phyloP scores from a whole-genome alignment of 2,888 invertebrate species.

The Operophtera brumata region DNA sequence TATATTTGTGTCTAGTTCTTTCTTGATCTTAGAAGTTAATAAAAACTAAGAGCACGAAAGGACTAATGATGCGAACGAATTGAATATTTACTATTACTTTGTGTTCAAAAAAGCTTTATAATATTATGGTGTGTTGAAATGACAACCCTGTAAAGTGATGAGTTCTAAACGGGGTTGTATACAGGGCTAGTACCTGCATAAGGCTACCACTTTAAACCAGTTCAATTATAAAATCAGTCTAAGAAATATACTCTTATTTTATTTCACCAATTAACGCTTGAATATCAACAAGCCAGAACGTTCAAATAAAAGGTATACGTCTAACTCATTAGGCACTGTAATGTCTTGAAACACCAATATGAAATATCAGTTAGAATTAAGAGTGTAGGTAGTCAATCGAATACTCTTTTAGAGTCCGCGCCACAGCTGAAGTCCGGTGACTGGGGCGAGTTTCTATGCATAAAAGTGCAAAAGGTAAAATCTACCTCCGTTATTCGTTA shows the following conservation, averaged over 20 bases:
- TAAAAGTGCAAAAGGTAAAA: too few relatives aligned
- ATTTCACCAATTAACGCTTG: neutral
- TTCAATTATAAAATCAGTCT: neutral
- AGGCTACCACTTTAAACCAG: neutral
- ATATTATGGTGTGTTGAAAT: neutral
- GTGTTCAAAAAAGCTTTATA: conserved; percentile 27
- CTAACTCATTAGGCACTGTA: conserved; percentile 19
- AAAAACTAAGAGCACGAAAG: too few relatives aligned
- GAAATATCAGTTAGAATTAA: conserved; percentile 25
- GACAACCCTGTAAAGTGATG: neutral
- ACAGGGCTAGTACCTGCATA: neutral
- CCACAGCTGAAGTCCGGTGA: too few relatives aligned
- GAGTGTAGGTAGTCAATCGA: conserved; percentile 15
- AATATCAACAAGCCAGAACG: conserved; percentile 30
- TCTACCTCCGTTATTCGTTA: too few relatives aligned
- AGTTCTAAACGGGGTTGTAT: neutral
- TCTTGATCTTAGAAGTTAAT: too few relatives aligned
- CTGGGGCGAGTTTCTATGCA: too few relatives aligned
- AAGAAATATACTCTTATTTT: too few relatives aligned
- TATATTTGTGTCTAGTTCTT: too few relatives aligned
- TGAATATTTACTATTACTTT: conserved; percentile 13
- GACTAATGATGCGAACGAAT: too few relatives aligned
- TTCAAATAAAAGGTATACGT: conserved; percentile 59
- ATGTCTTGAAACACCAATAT: conserved; percentile 3
- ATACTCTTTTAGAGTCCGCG: conserved; percentile 14